phyloP scores from a whole-genome alignment of 2,888 invertebrate species.

The Polymixis lichenea region DNA sequence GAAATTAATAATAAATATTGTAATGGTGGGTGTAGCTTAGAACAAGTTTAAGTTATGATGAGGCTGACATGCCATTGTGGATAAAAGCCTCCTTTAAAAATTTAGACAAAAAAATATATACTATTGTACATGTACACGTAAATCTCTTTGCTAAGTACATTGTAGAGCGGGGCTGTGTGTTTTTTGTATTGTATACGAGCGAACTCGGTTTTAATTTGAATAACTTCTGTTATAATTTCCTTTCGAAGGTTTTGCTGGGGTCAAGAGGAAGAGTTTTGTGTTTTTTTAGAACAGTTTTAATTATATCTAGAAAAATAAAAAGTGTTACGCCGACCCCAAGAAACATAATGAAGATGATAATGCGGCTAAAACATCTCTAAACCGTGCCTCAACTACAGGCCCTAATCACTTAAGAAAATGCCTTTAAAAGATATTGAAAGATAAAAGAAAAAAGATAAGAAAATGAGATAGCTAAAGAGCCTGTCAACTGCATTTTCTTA shows the following conservation, averaged over 20 bases:
- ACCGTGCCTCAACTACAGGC: background rate
- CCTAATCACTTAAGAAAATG: background rate
- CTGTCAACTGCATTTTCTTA: background rate
- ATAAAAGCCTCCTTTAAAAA: no score
- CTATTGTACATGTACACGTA: no score
- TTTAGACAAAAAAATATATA: no score
- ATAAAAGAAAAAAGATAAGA: slow-evolving; percentile 9
- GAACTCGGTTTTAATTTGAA: background rate
- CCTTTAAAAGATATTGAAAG: background rate
- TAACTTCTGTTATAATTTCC: background rate
- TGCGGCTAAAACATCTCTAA: background rate
- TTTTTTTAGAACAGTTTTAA: no score
- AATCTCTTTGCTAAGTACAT: background rate
- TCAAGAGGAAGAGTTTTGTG: background rate
- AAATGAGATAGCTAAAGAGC: slow-evolving; percentile 7
- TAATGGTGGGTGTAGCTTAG: no score
- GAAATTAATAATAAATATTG: no score
- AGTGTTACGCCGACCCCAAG: background rate
- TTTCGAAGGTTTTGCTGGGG: background rate
- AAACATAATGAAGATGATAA: background rate
- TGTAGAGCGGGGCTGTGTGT: background rate
- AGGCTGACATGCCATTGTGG: no score
- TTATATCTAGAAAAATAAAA: background rate
- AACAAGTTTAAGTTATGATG: no score
- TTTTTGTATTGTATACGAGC: background rate